Conservation (phyloP, 2,113 vertebrate genomes). For the Ictalurus punctatus region DNA sequence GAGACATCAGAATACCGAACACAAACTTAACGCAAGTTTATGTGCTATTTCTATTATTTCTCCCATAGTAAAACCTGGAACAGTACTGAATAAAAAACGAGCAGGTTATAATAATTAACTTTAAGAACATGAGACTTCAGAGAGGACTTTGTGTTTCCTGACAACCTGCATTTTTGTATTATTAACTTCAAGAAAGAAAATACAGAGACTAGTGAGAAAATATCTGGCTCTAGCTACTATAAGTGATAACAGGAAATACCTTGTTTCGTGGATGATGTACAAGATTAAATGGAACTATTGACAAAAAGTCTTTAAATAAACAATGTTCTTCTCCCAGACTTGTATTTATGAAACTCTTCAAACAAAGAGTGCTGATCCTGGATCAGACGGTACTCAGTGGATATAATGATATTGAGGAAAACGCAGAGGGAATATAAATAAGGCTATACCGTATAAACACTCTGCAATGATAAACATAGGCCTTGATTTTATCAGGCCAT, state of each 20-base stretch:
- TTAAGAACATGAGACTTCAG: neutral
- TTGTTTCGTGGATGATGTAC: neutral
- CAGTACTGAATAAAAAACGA: neutral
- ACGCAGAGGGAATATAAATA: no score
- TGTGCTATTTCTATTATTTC: neutral
- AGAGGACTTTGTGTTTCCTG: neutral
- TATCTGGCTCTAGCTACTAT: neutral
- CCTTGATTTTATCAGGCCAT: neutral
- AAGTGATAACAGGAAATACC: neutral
- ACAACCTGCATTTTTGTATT: neutral
- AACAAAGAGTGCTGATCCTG: no score
- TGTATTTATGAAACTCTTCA: neutral
- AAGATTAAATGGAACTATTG: neutral
- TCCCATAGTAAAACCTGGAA: neutral
- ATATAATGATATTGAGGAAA: neutral
- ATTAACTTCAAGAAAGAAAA: neutral
- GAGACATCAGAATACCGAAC: neutral
- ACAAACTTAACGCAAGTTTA: conserved; percentile 17
- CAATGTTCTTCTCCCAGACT: neutral
- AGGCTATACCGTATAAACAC: neutral
- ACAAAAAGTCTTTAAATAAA: neutral
- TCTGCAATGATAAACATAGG: neutral
- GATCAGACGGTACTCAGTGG: neutral
- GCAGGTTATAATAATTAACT: neutral
- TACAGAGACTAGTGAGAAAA: neutral